Percentiles rank a stretch among this genome's conserved stretches.
These are phyloP conservation scores for Sphenopsis melanotis DNA, from an alignment of 2,797 vertebrate genomes.

Conservation along the genomic window DNA sequence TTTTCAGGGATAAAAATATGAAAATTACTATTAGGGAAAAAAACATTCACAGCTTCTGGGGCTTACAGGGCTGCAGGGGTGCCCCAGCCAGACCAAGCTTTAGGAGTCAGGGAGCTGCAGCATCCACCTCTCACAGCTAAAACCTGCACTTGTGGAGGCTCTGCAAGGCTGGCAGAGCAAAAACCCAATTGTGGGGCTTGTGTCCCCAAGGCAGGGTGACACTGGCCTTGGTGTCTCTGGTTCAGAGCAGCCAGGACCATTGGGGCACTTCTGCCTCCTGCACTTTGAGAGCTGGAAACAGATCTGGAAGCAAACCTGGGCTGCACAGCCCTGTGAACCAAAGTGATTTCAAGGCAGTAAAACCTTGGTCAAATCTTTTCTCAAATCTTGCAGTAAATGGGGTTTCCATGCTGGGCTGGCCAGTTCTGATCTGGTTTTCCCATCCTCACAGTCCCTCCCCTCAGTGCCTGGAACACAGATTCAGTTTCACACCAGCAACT, in stretches of 20 bases:
- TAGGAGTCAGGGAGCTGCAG: neutral
- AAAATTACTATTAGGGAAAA: neutral
- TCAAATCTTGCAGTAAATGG: neutral
- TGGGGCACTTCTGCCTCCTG: neutral
- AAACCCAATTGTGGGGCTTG: rapidly evolving
- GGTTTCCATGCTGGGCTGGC: neutral
- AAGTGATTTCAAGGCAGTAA: neutral
- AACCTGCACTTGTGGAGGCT: neutral
- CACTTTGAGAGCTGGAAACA: neutral
- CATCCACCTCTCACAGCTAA: neutral
- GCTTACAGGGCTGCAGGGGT: neutral
- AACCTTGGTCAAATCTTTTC: neutral
- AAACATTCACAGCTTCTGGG: neutral
- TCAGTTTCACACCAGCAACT: constrained; percentile 36
- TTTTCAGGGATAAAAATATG: neutral
- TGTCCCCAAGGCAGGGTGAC: neutral
- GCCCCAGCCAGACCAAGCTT: neutral
- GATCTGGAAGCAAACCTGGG: neutral
- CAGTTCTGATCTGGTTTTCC: neutral
- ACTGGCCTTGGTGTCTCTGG: neutral
- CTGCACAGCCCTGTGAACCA: neutral
- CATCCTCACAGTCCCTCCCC: neutral
- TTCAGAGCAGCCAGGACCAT: rapidly evolving
- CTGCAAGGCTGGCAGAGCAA: neutral
- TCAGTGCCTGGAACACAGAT: neutral